These are phyloP conservation scores for Chrosomus eos DNA, from an alignment of 2,797 vertebrate species.

Conservation along the genomic window DNA sequence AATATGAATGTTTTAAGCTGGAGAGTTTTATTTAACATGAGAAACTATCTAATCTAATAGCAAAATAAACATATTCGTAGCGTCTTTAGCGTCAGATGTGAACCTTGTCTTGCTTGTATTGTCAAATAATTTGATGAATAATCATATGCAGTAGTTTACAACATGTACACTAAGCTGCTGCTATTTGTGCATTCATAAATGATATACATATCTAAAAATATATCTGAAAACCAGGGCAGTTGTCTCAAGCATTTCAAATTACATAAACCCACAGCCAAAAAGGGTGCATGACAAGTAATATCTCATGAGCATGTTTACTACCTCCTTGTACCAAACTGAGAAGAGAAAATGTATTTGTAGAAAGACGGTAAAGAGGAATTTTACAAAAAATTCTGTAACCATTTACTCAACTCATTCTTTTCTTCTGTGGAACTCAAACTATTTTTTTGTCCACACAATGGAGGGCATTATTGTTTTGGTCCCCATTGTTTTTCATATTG, in stretches of 20 bases:
- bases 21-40: background rate
- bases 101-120: background rate
- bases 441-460: background rate
- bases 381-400: background rate
- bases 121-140: background rate
- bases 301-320: constrained; percentile 3
- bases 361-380: background rate
- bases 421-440: background rate
- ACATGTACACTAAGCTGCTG: background rate
- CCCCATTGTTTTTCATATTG: background rate
- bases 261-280: constrained; percentile 26
- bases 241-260: constrained; percentile 29
- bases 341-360: background rate
- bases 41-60: background rate
- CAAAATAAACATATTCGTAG: background rate
- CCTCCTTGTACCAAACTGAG: background rate
- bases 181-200: constrained; percentile 49
- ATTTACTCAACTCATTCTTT: background rate
- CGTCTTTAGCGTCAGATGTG: no score
- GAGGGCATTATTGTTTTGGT: background rate
- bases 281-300: background rate
- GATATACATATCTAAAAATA: constrained; percentile 50
- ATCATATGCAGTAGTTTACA: constrained; percentile 2
- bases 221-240: constrained; percentile 39
- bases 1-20: background rate